phyloP scores from a whole-genome alignment of 2,888 invertebrate species.

The Eueremaeus valkanovi region DNA sequence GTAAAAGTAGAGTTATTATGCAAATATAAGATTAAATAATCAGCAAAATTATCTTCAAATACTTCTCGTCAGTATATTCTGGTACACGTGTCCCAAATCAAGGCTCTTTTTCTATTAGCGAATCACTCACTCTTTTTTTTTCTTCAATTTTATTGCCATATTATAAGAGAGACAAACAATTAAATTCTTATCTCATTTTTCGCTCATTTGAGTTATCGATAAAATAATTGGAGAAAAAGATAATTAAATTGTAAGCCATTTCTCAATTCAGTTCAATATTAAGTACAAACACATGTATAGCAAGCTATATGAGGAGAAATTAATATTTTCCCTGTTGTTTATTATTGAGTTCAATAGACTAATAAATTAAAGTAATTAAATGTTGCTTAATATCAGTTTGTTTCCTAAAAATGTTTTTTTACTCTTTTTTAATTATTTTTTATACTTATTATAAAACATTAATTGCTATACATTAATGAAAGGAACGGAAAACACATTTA shows the following conservation, averaged over 20 bases:
- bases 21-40: no score
- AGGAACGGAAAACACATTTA: not conserved
- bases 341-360: not conserved
- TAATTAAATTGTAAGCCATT: no score
- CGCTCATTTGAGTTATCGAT: no score
- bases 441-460: not conserved
- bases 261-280: not conserved
- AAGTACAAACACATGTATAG: not conserved
- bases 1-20: no score
- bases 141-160: not conserved
- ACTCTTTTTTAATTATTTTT: not conserved
- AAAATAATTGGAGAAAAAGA: not conserved
- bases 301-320: not conserved
- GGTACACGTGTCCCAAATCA: no score
- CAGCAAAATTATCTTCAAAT: no score
- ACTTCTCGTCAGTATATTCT: no score
- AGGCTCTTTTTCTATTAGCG: no score
- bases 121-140: not conserved
- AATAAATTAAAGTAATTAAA: not conserved
- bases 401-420: not conserved
- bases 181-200: no score
- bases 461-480: no score
- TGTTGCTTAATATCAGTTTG: not conserved
- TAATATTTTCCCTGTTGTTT: not conserved
- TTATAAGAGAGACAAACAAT: not conserved